These are phyloP conservation scores for Seira musarum DNA, from an alignment of 2,888 invertebrate species.

Conservation along the genomic window DNA sequence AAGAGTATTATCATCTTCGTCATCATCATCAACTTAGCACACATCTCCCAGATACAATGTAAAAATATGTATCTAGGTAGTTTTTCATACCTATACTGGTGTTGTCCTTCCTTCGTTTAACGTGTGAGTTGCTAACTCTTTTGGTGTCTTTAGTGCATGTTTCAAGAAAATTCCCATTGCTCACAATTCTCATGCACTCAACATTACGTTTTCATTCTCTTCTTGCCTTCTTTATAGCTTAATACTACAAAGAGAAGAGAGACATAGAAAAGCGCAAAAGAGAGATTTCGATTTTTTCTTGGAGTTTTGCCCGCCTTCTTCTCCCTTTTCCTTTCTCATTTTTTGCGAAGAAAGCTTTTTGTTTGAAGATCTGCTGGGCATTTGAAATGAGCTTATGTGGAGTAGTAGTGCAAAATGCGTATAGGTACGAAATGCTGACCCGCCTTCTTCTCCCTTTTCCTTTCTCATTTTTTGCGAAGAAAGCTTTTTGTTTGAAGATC, in stretches of 20 bases:
- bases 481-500: slow-evolving; percentile 21
- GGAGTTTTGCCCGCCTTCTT: slow-evolving; percentile 39
- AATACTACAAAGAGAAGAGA: not conserved
- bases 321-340: not conserved
- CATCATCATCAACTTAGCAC: slow-evolving; percentile 8
- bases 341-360: no score
- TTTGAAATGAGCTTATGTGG: slow-evolving; percentile 26
- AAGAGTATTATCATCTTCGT: not conserved
- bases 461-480: no score
- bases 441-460: not conserved
- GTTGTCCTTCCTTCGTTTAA: no score
- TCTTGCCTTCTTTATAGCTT: not conserved
- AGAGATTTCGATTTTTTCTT: slow-evolving; percentile 41
- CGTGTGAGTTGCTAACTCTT: not conserved
- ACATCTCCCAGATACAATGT: not conserved
- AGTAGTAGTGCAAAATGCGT: no score
- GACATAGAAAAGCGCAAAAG: not conserved
- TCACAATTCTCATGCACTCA: slow-evolving; percentile 6
- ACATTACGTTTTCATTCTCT: not conserved
- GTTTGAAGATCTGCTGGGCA: slow-evolving; percentile 22
- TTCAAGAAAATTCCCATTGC: slow-evolving; percentile 5
- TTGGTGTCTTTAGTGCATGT: no score
- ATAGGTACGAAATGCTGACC: no score
- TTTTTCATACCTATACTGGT: no score
- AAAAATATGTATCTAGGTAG: no score